These are phyloP conservation scores for Gnathonemus echidnorhynchus DNA, from an alignment of 2,113 vertebrate genomes.

Conservation along the genomic window DNA sequence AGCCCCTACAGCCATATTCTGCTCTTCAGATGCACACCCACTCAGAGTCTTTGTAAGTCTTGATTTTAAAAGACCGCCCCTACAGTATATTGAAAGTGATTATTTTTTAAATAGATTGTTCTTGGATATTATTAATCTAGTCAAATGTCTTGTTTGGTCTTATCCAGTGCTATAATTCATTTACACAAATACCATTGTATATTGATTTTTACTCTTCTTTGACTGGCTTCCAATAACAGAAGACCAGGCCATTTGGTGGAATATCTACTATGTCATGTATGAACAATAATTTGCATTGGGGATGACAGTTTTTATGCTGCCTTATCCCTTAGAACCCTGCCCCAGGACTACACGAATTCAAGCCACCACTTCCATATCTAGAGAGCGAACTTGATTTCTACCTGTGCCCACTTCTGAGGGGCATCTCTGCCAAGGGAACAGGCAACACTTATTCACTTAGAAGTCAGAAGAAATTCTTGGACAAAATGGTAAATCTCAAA, in stretches of 20 bases:
- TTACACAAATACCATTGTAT: neutral
- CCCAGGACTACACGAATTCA: constrained; percentile 68
- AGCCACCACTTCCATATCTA: constrained; percentile 60
- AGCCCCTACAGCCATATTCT: constrained; percentile 60
- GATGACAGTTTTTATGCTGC: neutral
- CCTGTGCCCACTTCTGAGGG: constrained; percentile 75
- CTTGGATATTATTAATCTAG: neutral
- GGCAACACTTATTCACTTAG: constrained; percentile 47
- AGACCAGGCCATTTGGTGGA: neutral
- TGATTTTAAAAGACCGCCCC: neutral
- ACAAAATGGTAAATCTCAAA: constrained; percentile 58
- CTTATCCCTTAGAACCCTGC: constrained; percentile 68
- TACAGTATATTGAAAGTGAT: neutral
- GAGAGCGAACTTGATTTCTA: constrained; percentile 74
- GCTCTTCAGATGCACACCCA: constrained; percentile 55
- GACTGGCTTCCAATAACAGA: neutral
- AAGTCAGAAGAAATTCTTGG: constrained; percentile 64
- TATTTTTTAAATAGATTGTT: neutral
- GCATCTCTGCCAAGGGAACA: constrained; percentile 46
- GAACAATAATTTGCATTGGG: neutral
- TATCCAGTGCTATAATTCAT: neutral
- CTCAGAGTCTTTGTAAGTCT: constrained; percentile 81
- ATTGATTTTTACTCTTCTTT: neutral
- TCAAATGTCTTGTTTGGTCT: neutral
- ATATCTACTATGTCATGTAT: neutral